A percentile compares a stretch with the other conserved stretches of the same genome.
Evolutionary conservation across 2,888 invertebrate species (phyloP).

Genomic region (Catocala sponsa): DNA sequence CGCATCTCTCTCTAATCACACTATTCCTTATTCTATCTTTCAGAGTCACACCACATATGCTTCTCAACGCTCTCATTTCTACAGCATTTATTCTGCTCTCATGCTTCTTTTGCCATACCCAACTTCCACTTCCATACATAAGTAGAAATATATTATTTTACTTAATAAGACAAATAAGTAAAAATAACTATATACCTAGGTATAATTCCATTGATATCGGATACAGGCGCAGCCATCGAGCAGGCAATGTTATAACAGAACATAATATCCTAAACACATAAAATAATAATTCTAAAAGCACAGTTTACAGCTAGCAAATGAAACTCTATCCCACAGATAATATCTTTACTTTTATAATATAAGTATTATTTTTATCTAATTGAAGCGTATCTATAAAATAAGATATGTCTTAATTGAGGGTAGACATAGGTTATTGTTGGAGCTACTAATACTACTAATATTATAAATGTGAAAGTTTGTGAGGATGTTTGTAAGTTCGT

Average conservation of each 20-base stretch:
- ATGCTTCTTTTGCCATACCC: too few species aligned
- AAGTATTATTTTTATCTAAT: slow-evolving; percentile 16
- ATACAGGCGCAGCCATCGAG: slow-evolving; percentile 1
- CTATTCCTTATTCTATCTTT: too few species aligned
- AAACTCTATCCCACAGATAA: slow-evolving; percentile 11
- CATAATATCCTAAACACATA: background rate
- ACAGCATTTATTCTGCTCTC: too few species aligned
- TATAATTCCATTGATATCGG: slow-evolving; percentile 4
- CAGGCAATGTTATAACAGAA: background rate
- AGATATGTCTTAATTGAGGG: slow-evolving; percentile 17
- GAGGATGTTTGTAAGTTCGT: too few species aligned
- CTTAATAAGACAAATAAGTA: too few species aligned
- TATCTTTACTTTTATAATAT: slow-evolving; percentile 1
- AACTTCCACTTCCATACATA: too few species aligned
- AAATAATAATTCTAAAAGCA: slow-evolving; percentile 8
- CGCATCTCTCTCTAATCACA: too few species aligned
- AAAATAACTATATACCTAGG: background rate
- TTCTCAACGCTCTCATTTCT: too few species aligned
- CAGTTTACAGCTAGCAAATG: slow-evolving; percentile 11
- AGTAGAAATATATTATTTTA: too few species aligned
- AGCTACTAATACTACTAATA: slow-evolving; percentile 4
- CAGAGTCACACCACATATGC: too few species aligned
- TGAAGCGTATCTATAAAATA: slow-evolving; percentile 8
- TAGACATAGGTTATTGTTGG: slow-evolving; percentile 11
- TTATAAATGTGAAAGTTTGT: too few species aligned